Evolutionary conservation across 2,888 invertebrate species (phyloP).

Genomic region (Matsumyia berberina): DNA sequence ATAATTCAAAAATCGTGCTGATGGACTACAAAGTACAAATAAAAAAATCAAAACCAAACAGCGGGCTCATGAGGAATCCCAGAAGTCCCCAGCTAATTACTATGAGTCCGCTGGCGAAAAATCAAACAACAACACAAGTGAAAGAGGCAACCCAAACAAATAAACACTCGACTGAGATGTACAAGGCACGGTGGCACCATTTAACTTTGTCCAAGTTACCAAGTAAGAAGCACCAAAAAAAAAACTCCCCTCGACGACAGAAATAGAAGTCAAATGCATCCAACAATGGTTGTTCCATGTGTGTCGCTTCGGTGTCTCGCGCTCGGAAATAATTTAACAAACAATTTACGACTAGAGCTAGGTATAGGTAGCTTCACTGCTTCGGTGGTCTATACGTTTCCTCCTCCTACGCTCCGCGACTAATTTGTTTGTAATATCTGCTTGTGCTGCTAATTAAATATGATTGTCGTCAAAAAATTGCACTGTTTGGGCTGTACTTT

Average conservation of each 20-base stretch:
- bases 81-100: conserved; percentile 48
- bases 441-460: conserved; percentile 44
- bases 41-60: conserved; percentile 10
- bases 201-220: conserved; percentile 25
- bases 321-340: conserved; percentile 20
- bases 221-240: too few species aligned
- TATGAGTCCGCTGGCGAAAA: conserved; percentile 5
- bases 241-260: neutral
- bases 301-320: conserved; percentile 1
- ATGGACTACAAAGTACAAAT: conserved; percentile 46
- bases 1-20: conserved; percentile 20
- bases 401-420: conserved; percentile 21
- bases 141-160: conserved; percentile 38
- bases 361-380: neutral
- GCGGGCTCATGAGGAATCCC: conserved; percentile 17
- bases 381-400: conserved; percentile 3
- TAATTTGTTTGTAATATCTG: conserved; percentile 4
- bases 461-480: conserved; percentile 40
- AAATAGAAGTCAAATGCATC: conserved; percentile 7
- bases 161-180: neutral
- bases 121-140: conserved; percentile 26
- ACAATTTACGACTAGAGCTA: conserved; percentile 9
- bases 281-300: conserved; percentile 11
- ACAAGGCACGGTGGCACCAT: conserved; percentile 41
- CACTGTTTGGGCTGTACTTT: conserved; percentile 39